Base-by-base conservation (phyloP, 2,888 invertebrate genomes). In the Sericinus montela region DNA sequence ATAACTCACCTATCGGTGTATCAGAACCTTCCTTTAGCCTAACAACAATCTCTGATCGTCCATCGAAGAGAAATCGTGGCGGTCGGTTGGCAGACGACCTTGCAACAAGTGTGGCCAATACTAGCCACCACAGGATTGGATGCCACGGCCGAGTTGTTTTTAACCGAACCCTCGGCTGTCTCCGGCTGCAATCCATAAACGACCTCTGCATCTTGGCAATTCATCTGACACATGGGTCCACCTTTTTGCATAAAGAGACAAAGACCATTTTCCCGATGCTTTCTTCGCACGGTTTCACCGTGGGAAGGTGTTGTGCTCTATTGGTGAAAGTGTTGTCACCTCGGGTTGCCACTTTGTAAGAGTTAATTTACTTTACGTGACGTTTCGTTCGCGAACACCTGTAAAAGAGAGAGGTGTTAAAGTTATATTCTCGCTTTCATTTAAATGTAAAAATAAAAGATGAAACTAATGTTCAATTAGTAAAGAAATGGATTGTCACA, bases 1-100 rank as follows among this genome's bases (percentile, higher is more conserved):
- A 25, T 63, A 28, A 58, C 94, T 91, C 83, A 95, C 96, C 96
- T 58, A 94, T 91, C 59, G 95, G 94, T 35, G 96, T 96, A 65
- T 95, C 96, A 45, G 92, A 90, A 43, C 96, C 96, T 89, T 97
- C 97, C 80, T 95, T 96, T 69, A 97, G 88, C 73, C 96, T 91
- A 65, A 97, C 91, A 57, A 97, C 96, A 65, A 97, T 97, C 90
- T 97, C 97, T 58, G 95, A 95, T 80, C 96, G 95, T 53, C 95
- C 95, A 69, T 96, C 95, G 73, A 94, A 94, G 50, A 96, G 90
- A 80, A 97, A 97, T 55, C 94, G 91, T n/a, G 97, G 97, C 38
- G 97, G 95, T 65, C 93, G 92, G 89, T 97, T 97, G 54, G 91
- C 90, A 7, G 64, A 58, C 1, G 14, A 23, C 16, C 10, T 11